Evolutionary conservation across 2,113 vertebrate species (phyloP).

Genomic region (Notothenia coriiceps): DNA sequence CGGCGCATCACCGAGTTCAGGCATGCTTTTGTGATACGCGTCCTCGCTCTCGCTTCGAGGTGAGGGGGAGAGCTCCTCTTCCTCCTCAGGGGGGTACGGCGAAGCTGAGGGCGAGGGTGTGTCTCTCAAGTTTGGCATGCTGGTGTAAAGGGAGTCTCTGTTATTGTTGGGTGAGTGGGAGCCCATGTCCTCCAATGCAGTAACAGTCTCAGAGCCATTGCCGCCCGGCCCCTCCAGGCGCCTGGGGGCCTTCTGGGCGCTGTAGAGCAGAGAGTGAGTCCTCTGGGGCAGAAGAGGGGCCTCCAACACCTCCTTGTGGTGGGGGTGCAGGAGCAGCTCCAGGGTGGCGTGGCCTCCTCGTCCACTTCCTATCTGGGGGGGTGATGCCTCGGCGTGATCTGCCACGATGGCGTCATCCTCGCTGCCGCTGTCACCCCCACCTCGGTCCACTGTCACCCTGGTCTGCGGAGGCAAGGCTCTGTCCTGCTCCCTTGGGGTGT

Average conservation of each 20-base stretch:
- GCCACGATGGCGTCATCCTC: conserved; percentile 93
- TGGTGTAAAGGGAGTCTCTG: conserved; percentile 99
- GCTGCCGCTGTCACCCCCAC: conserved; percentile 88
- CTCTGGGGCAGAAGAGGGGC: conserved; percentile 96
- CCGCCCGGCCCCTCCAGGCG: conserved; percentile 87
- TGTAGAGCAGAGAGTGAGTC: conserved; percentile 99
- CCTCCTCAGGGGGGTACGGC: conserved; percentile 83
- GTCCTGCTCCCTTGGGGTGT: conserved; percentile 80
- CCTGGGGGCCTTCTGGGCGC: conserved; percentile 86
- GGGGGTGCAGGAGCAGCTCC: conserved; percentile 90
- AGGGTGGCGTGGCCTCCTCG: conserved; percentile 87
- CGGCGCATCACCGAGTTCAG: conserved; percentile 92
- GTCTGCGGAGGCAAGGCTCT: conserved; percentile 62
- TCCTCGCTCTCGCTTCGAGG: conserved; percentile 92
- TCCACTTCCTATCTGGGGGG: conserved; percentile 80
- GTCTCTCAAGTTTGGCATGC: conserved; percentile 99
- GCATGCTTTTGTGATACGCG: conserved; percentile 96
- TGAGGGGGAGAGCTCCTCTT: conserved; percentile 88
- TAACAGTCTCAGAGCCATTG: conserved; percentile 88
- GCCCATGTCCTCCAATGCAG: conserved; percentile 85
- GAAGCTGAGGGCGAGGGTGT: conserved; percentile 91
- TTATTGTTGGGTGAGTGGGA: conserved; percentile 89
- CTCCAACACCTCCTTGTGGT: conserved; percentile 91
- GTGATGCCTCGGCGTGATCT: conserved; percentile 89
- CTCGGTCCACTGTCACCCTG: conserved; percentile 64